phyloP scores from a whole-genome alignment of 2,113 vertebrate genomes.

The Bujurquina vittata region DNA sequence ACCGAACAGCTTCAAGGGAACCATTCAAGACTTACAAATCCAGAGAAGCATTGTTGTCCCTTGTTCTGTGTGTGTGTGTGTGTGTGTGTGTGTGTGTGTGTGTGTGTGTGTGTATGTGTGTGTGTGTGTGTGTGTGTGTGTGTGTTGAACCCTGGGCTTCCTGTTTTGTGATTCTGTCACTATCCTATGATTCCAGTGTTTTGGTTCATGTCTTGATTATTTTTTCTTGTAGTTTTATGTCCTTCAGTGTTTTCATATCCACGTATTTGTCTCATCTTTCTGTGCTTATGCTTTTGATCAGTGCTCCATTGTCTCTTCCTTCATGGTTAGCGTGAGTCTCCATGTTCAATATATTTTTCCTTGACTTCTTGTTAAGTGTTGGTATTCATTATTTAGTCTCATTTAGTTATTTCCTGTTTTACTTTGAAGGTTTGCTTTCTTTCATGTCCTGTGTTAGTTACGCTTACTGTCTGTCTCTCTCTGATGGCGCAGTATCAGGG shows the following conservation, averaged over 20 bases:
- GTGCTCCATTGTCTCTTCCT: background rate
- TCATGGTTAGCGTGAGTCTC: background rate
- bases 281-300: too few species aligned
- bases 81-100: too few species aligned
- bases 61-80: too few species aligned
- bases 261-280: too few species aligned
- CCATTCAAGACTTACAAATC: too few species aligned
- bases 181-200: background rate
- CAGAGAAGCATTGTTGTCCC: too few species aligned
- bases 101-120: too few species aligned
- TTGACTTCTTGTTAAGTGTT: background rate
- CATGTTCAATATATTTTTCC: background rate
- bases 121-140: too few species aligned
- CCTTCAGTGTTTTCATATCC: too few species aligned
- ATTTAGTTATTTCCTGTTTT: background rate
- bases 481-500: background rate
- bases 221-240: background rate
- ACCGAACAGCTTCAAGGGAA: too few species aligned
- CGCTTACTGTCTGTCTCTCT: background rate
- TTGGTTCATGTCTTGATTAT: background rate
- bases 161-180: background rate
- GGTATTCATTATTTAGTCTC: background rate
- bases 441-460: background rate
- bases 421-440: background rate
- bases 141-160: too few species aligned